Percentiles rank a stretch among this genome's conserved stretches.
phyloP scores from a whole-genome alignment of 2,888 invertebrate species.

The Acronicta leporina region DNA sequence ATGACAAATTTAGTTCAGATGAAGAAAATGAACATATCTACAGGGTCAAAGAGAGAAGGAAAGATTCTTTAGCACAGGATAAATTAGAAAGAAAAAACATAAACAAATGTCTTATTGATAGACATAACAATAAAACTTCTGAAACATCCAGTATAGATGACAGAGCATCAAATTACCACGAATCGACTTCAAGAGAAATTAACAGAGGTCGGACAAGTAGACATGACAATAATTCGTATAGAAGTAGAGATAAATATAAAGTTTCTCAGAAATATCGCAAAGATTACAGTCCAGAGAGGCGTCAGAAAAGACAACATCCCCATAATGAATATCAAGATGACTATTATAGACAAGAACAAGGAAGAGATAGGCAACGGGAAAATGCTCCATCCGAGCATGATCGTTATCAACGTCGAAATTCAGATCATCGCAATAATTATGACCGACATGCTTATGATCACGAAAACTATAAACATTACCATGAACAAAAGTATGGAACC shows the following conservation, averaged over 20 bases:
- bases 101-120: slow-evolving; percentile 54
- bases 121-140: slow-evolving; percentile 53
- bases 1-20: slow-evolving; percentile 68
- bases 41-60: slow-evolving; percentile 40
- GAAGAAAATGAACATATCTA: slow-evolving; percentile 65
- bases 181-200: slow-evolving; percentile 34
- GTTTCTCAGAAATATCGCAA: slow-evolving; percentile 57
- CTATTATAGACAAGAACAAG: slow-evolving; percentile 56
- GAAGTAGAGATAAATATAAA: slow-evolving; percentile 64
- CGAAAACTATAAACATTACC: slow-evolving; percentile 50
- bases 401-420: slow-evolving; percentile 31
- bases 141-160: slow-evolving; percentile 60
- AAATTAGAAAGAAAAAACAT: slow-evolving; percentile 40
- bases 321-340: slow-evolving; percentile 60
- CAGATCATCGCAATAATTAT: slow-evolving; percentile 30
- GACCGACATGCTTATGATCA: slow-evolving; percentile 53
- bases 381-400: slow-evolving; percentile 69
- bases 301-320: slow-evolving; percentile 43
- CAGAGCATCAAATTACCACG: slow-evolving; percentile 54
- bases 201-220: slow-evolving; percentile 33
- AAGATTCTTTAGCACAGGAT: slow-evolving; percentile 30
- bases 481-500: slow-evolving; percentile 56
- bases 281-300: slow-evolving; percentile 65
- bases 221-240: slow-evolving; percentile 59
- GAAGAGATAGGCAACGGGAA: slow-evolving; percentile 60